Evolutionary conservation across 2,113 vertebrate species (phyloP).

Genomic region (Arizona elegans): DNA sequence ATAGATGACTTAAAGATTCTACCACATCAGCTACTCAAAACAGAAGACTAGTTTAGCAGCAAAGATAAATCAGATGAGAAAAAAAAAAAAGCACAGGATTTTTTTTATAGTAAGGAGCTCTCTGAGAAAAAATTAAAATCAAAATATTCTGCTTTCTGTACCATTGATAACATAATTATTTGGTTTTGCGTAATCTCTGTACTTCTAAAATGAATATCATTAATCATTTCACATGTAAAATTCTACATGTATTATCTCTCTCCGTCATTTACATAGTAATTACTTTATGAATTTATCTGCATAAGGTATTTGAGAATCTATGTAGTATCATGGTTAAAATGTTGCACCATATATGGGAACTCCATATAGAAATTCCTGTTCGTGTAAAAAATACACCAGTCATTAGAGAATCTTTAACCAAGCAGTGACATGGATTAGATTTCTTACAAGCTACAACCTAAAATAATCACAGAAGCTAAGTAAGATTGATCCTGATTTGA

Average conservation of each 20-base stretch:
- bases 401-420: not conserved
- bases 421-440: too few species aligned
- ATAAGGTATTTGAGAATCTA: not conserved
- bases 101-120: not conserved
- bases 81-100: not conserved
- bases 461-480: not conserved
- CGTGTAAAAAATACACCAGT: not conserved
- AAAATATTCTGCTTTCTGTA: not conserved
- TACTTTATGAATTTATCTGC: not conserved
- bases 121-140: not conserved
- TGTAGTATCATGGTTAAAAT: not conserved
- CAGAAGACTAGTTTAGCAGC: constrained; percentile 52
- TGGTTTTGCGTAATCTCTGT: not conserved
- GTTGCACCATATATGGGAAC: not conserved
- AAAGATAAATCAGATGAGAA: constrained; percentile 63
- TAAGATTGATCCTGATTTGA: not conserved
- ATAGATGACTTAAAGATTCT: constrained; percentile 76
- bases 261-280: not conserved
- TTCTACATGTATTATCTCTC: not conserved
- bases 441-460: not conserved
- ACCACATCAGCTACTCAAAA: constrained; percentile 73
- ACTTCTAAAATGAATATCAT: not conserved
- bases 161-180: not conserved
- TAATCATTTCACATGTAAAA: constrained; percentile 2
- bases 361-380: not conserved